Percentiles rank a stretch among this genome's conserved stretches.
phyloP scores from a whole-genome alignment of 2,797 vertebrate species.

The Sebastes elongatus region DNA sequence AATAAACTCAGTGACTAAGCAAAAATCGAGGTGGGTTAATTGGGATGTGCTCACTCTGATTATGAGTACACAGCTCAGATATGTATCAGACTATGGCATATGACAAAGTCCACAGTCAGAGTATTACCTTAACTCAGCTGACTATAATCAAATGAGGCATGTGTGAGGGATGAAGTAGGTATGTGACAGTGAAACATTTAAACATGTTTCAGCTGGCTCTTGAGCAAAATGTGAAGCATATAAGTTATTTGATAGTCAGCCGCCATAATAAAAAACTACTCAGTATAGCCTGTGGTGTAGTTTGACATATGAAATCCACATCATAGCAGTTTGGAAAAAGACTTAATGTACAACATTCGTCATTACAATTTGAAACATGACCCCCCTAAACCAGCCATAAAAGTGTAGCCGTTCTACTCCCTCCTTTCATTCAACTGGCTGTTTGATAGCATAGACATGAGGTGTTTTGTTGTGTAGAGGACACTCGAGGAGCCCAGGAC shows the following conservation, averaged over 20 bases:
- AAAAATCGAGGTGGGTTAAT: neutral
- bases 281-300: neutral
- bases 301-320: slow-evolving; percentile 22
- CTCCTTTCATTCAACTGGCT: neutral
- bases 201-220: slow-evolving; percentile 2
- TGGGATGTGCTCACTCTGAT: neutral
- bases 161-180: neutral
- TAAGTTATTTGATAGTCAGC: slow-evolving; percentile 6
- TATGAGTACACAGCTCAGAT: neutral
- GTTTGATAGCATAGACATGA: neutral
- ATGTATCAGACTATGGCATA: neutral
- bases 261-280: neutral
- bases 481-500: neutral
- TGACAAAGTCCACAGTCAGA: neutral
- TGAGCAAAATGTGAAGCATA: slow-evolving; percentile 21
- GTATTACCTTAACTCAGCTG: neutral
- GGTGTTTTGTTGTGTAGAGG: neutral
- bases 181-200: neutral
- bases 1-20: neutral
- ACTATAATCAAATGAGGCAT: neutral
- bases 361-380: slow-evolving; percentile 1
- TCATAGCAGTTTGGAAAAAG: neutral
- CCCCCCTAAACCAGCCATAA: neutral
- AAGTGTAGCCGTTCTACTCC: neutral
- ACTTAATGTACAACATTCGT: neutral